A percentile compares a stretch with the other conserved stretches of the same genome.
Evolutionary conservation across 2,888 invertebrate genomes (phyloP).

Genomic region (Phorcus lineatus): DNA sequence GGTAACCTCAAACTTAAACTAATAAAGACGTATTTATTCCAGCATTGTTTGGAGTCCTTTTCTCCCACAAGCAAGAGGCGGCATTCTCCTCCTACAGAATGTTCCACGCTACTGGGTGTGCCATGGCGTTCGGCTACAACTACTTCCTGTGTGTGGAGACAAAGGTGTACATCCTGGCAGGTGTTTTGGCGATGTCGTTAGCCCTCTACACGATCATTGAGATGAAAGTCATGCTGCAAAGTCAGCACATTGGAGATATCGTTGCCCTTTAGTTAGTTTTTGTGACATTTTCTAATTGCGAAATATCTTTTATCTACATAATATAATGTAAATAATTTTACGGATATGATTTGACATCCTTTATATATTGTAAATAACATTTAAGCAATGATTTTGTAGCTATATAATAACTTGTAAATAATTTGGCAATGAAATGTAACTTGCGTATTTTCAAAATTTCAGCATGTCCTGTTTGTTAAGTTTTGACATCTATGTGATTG

Average conservation of each 20-base stretch:
- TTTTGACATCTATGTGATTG: no score
- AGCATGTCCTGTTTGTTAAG: no score
- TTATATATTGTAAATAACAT: no score
- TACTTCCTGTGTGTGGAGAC: constrained; percentile 86
- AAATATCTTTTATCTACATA: no score
- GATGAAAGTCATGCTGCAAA: constrained; percentile 68
- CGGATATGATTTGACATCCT: no score
- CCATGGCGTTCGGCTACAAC: constrained; percentile 88
- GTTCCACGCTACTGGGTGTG: constrained; percentile 94
- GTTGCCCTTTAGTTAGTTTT: constrained; percentile 54
- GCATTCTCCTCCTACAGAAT: constrained; percentile 93
- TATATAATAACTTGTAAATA: no score
- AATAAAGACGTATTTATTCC: constrained; percentile 46
- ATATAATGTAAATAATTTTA: no score
- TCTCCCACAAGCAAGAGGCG: constrained; percentile 90
- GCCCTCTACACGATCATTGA: constrained; percentile 83
- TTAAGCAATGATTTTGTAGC: no score
- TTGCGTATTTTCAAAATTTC: no score
- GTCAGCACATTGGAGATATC: constrained; percentile 68
- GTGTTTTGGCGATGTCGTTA: constrained; percentile 84
- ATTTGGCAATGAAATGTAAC: no score
- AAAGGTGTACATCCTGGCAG: constrained; percentile 84
- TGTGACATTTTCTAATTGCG: no score
- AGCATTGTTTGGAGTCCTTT: constrained; percentile 87
- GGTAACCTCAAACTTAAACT: not conserved